Evolutionary conservation across 2,797 vertebrate genomes (phyloP), one percentile per base, ranked within the genome.

Genomic region (Xenops minutus): DNA sequence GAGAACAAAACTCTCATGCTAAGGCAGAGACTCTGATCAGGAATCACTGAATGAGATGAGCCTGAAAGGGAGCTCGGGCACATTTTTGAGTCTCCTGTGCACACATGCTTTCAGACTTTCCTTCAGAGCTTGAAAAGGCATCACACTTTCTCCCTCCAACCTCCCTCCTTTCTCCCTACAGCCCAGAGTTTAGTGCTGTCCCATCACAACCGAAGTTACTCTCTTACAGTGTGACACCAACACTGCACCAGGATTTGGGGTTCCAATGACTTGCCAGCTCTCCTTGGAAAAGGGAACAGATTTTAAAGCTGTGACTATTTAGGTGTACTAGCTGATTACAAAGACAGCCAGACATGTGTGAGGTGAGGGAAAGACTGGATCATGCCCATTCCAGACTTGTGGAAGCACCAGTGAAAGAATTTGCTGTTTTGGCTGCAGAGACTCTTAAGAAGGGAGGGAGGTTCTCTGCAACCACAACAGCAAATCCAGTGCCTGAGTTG

Each of bases 231-330:
- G 4, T 71, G 88, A 83, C 78, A 87, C 20, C 49, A 81, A 76
- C 30, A 62, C 61, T 0, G 0, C 75, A 61, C 78, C 36, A 64
- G 55, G 52, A 74, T 16, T 66, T 30, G 34, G 37, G 68, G 32
- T 62, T 84, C 76, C 93, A 85, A 3, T 23, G 55, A 46, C 52
- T 73, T 66, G 68, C 71, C 90, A 93, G 54, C 41, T 92, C n/a
- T 81, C 74, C 63, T 90, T 90, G 55, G 92, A 89, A 94, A 92
- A 92, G 48, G 32, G 61, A 89, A 84, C 21, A 62, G 73, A 84
- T 95, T 85, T 82, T 63, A 91, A 96, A 89, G 62, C 90, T 85
- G 79, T 48, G 86, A 82, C 12, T 77, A 77, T 82, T 89, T 79
- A 81, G 85, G 66, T 79, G 78, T 73, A 91, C 39, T 81, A 71